Conservation (phyloP, 2,797 vertebrate species). For the Coregonus sp. region DNA sequence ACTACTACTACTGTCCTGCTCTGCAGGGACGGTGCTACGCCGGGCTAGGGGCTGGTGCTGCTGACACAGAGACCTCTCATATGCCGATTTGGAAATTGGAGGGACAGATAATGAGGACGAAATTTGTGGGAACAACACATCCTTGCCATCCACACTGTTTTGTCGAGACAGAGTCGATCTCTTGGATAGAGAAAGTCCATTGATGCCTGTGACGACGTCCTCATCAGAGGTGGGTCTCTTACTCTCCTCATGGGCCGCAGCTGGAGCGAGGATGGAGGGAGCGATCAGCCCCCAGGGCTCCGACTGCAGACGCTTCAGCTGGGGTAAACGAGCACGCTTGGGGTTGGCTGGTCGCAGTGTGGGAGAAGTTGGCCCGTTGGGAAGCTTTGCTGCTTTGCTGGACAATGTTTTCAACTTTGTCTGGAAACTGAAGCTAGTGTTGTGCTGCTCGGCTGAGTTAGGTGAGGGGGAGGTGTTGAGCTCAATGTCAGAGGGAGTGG, state of each 20-base stretch:
- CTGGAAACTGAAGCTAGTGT: constrained; percentile 73
- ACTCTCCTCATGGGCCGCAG: constrained; percentile 62
- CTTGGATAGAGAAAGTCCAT: constrained; percentile 58
- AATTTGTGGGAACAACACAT: constrained; percentile 77
- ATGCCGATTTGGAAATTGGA: constrained; percentile 70
- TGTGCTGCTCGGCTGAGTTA: constrained; percentile 64
- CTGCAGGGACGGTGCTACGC: constrained; percentile 74
- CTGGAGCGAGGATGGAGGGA: constrained; percentile 77
- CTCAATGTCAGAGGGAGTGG: constrained; percentile 75
- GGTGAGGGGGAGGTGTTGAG: constrained; percentile 57
- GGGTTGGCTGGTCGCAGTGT: constrained; percentile 57
- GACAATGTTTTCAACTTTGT: constrained; percentile 60
- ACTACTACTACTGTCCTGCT: constrained; percentile 68
- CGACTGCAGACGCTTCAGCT: constrained; percentile 86
- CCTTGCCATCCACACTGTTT: constrained; percentile 79
- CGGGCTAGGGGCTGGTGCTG: constrained; percentile 73
- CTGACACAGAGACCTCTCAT: constrained; percentile 74
- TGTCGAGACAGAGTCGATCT: constrained; percentile 42
- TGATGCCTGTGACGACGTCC: constrained; percentile 60
- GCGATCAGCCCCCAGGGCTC: constrained; percentile 91
- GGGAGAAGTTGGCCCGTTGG: constrained; percentile 72
- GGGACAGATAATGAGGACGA: constrained; percentile 62
- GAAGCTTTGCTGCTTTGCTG: constrained; percentile 60
- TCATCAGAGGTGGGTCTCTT: constrained; percentile 62
- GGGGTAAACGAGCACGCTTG: constrained; percentile 82